phyloP scores from a whole-genome alignment of 2,888 invertebrate genomes.

The Odontocolon sp. region DNA sequence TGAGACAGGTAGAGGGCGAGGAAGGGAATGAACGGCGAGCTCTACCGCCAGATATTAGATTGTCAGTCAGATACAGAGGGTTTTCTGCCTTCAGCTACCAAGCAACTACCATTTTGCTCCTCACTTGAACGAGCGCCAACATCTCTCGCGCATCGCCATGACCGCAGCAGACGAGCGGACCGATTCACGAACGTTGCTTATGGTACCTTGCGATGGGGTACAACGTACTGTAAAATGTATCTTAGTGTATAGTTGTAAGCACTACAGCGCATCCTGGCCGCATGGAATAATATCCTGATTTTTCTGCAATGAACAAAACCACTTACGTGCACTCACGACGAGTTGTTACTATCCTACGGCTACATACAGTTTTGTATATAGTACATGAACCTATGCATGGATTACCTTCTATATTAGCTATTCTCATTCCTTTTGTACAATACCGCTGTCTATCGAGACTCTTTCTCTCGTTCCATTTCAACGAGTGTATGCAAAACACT shows the following conservation, averaged over 20 bases:
- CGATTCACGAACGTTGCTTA: slow-evolving; percentile 27
- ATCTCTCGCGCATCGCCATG: slow-evolving; percentile 53
- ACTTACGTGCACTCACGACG: slow-evolving; percentile 65
- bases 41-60: slow-evolving; percentile 66
- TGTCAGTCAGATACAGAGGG: slow-evolving; percentile 67
- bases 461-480: slow-evolving; percentile 47
- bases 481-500: slow-evolving; percentile 50
- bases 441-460: slow-evolving; percentile 13
- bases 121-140: slow-evolving; percentile 65
- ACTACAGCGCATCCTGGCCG: slow-evolving; percentile 15
- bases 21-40: slow-evolving; percentile 39
- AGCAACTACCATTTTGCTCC: slow-evolving; percentile 67
- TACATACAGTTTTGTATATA: slow-evolving; percentile 37
- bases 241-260: slow-evolving; percentile 5
- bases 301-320: slow-evolving; percentile 63
- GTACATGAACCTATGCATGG: slow-evolving; percentile 6
- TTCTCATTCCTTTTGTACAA: slow-evolving; percentile 49
- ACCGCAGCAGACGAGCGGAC: slow-evolving; percentile 26
- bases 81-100: slow-evolving; percentile 67
- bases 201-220: slow-evolving; percentile 41
- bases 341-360: slow-evolving; percentile 64
- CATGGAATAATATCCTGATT: slow-evolving; percentile 59
- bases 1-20: slow-evolving; percentile 24
- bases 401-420: slow-evolving; percentile 36
- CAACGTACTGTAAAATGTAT: slow-evolving; percentile 39